Base-by-base conservation (phyloP, 2,888 invertebrate species). In the Drosophila diplacantha region DNA sequence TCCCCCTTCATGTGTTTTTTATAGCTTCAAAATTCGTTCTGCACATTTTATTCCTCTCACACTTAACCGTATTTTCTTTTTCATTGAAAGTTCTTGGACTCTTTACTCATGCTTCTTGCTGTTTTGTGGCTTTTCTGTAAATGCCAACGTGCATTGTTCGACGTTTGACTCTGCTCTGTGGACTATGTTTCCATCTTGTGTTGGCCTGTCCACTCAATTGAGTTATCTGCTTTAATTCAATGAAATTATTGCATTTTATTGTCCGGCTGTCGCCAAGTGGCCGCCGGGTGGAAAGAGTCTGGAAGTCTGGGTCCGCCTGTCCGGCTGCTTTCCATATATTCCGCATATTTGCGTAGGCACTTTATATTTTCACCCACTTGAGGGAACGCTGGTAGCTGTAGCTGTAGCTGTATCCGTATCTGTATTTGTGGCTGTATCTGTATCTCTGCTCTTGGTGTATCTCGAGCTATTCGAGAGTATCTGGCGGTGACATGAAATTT, bases 181-280 rank as follows among this genome's bases (percentile, higher is more conserved):
- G 12, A 29, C 35, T 59, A 24, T 46, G 18, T 24, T 11, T 32
- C 38, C 54, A 20, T 31, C 49, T 49, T 49, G 26, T 44, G 38
- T 32, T 44, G 47, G 49, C 41, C 62, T 66, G 77, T 60, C 73
- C 60, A 63, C 73, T 81, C 81, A 78, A 83, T 75, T 81, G 73
- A 73, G 69, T 73, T 83, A 78, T 78, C 71, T 65, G 63, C 58
- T 71, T 81, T 79, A 83, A 83, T 81, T 78, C 57, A 78, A 78
- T 78, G 68, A 81, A 73, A 73, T 74, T 76, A 71, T 80, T 71
- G 65, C 63, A 80, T 67, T 64, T 71, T 71, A 58, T 81, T 72
- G 63, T 69, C 77, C 54, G 62, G 54, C 71, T 49, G 73, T 62
- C 75, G 79, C 59, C 77, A 71, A 76, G 63, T 71, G 66, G 61